These are phyloP conservation scores for Apodemia mormo DNA, from an alignment of 2,888 invertebrate species.

Conservation along the genomic window DNA sequence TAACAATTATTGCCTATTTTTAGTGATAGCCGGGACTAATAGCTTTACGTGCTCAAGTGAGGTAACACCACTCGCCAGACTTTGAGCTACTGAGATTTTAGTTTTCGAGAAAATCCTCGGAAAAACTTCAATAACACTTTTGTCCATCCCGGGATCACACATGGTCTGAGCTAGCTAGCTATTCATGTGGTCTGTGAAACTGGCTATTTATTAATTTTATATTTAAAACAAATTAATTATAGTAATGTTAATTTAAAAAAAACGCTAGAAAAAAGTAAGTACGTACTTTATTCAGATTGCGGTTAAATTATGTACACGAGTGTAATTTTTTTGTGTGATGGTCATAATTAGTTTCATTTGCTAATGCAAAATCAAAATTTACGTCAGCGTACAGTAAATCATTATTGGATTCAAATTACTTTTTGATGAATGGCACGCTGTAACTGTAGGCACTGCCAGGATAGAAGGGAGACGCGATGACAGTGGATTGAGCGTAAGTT, in stretches of 20 bases:
- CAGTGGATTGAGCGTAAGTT: slow-evolving; percentile 4
- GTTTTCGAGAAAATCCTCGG: no score
- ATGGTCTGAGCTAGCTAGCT: no score
- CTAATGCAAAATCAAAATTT: neutral
- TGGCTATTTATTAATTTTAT: no score
- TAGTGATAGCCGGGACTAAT: no score
- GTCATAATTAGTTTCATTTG: neutral
- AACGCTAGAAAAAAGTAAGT: neutral
- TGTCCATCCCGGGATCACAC: no score
- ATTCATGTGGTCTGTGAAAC: no score
- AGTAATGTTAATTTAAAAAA: neutral
- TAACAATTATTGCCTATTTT: no score
- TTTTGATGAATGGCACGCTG: slow-evolving; percentile 32
- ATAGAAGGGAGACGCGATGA: slow-evolving; percentile 45
- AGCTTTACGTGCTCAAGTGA: no score
- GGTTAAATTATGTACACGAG: neutral
- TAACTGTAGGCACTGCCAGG: slow-evolving; percentile 28
- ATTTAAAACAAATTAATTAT: no score
- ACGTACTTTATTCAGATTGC: slow-evolving; percentile 7
- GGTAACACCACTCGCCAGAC: no score
- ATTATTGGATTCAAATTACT: slow-evolving; percentile 20
- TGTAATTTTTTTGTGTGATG: neutral
- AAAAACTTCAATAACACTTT: no score
- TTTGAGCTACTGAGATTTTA: no score
- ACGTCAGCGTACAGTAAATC: neutral